Base-by-base conservation (phyloP, 1,140 invertebrate genomes). In the Ips nitidus region DNA sequence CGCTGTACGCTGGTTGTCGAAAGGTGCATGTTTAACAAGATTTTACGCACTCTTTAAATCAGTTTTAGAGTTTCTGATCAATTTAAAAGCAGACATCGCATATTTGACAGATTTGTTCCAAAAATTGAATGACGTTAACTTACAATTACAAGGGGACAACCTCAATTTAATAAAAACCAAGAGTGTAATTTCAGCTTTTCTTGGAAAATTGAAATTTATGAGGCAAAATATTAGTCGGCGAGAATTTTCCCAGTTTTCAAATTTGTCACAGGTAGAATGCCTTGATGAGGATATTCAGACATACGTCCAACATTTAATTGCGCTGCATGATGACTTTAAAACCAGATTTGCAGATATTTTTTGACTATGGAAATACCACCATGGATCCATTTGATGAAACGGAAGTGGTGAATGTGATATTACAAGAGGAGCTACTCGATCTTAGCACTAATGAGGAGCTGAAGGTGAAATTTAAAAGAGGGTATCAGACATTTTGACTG, bases 301-400 rank as follows among this genome's bases (percentile, higher is more conserved):
- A 55, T 74, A 72, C 70, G 69, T 73, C 73, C 71, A 75, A 77
- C 74, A 77, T 73, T 77, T 77, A 75, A 75, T 22, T 22, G 0
- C n/a, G n/a, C n/a, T n/a, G n/a, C n/a, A 22, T 22, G 22, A 74
- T 67, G 68, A 41, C 52, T 36, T n/a, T n/a, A n/a, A n/a, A n/a
- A n/a, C n/a, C n/a, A n/a, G n/a, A n/a, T n/a, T n/a, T n/a, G n/a
- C n/a, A n/a, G n/a, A n/a, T n/a, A n/a, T n/a, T n/a, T n/a, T n/a
- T n/a, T n/a, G n/a, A 8, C 37, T 37, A 55, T 55, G 53, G 22
- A 22, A 22, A 22, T 22, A 22, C 22, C 22, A 22, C 22, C 22
- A 22, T 22, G 22, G 22, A 22, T 22, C 22, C 22, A 22, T 22
- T 22, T 22, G 22, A 22, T 0, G 22, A 22, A 22, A 22, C 22